Evolutionary conservation across 2,113 vertebrate species (phyloP).

Genomic region (Hypanus sabinus): DNA sequence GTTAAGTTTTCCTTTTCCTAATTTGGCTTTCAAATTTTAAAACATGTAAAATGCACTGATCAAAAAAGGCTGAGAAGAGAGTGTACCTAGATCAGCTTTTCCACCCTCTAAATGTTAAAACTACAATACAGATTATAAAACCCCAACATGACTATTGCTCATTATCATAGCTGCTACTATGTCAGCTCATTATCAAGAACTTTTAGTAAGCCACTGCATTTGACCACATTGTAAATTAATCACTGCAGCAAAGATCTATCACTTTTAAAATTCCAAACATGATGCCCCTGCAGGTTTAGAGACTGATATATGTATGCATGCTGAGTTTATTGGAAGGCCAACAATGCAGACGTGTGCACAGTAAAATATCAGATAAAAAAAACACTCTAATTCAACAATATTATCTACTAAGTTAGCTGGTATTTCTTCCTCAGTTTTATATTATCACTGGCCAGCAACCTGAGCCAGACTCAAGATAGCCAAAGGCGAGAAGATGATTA

Average conservation of each 20-base stretch:
- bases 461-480: not conserved
- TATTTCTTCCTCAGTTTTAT: not conserved
- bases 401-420: not conserved
- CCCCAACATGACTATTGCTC: not conserved
- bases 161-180: not conserved
- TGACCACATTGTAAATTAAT: not conserved
- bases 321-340: not conserved
- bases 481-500: not conserved
- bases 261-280: not conserved
- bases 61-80: not conserved
- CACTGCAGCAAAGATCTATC: not conserved
- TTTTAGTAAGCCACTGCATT: not conserved
- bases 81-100: not conserved
- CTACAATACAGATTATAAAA: not conserved
- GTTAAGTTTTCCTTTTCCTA: not conserved
- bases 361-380: not conserved
- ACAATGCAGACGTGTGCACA: not conserved
- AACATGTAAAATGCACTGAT: not conserved
- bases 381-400: not conserved
- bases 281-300: not conserved
- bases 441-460: not conserved
- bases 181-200: not conserved
- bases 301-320: not conserved
- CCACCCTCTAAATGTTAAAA: not conserved
- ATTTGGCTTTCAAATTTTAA: not conserved